Evolutionary conservation across 2,888 invertebrate genomes (phyloP), one percentile per base, ranked within the genome.

Genomic region (Tenthredo amoena): DNA sequence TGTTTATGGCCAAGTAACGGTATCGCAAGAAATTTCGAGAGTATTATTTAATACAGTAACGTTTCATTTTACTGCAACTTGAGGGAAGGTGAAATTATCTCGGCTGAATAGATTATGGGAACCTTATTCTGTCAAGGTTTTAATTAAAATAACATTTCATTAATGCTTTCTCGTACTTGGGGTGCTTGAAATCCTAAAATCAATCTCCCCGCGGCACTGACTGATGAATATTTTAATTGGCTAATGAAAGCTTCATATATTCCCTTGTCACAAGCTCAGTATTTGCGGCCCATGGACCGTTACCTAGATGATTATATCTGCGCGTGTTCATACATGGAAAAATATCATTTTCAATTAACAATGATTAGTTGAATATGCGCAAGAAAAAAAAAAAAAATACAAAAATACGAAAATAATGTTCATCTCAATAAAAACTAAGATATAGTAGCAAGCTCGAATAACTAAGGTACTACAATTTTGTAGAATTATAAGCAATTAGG

Each of bases 171-270:
- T 81, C 81, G 58, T 37, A 58, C 81, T 50, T 40, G 37, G 21
- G 21, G 26, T 34, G 62, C 21, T 58, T 62, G 40, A 81, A 81
- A 81, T 81, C 62, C 62, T 62, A 40, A 81, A 81, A 81, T 81
- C 81, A 81, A 81, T 81, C 40, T 81, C 12, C 50, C 26, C n/a
- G 40, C 40, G 40, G 58, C 40, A 21, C 62, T 37, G 62, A 55
- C 85, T 62, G 86, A 84, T 84, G 85, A 86, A 85, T 86, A 86
- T 86, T 86, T 86, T 85, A 84, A 86, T 86, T 86, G 84, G 77
- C 76, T 85, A 86, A 86, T 85, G 83, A 86, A 85, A 85, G 85
- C 83, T 82, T 79, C 79, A 50, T 84, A 50, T 84, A 84, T 84
- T 81, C 34, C 65, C 31, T 79, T 37, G 58, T 15, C n/a, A 21